A percentile compares a stretch with the other conserved stretches of the same genome.
Conservation (phyloP, 2,888 invertebrate genomes). For the Thecocarcelia acutangulata region DNA sequence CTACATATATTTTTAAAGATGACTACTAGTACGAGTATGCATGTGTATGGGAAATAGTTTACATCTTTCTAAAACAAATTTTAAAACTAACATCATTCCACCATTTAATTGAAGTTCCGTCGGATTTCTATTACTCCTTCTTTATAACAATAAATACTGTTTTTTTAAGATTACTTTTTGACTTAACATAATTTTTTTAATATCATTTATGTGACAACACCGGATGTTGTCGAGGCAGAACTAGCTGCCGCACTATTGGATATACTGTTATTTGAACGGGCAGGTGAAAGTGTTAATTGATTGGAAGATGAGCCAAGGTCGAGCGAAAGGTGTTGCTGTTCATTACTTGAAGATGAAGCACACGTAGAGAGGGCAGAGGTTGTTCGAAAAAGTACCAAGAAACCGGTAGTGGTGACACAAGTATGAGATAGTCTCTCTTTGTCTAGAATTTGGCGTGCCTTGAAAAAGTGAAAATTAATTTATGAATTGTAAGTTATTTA, state of each 20-base stretch:
- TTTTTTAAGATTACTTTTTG: slow-evolving; percentile 3
- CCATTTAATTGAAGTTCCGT: slow-evolving; percentile 27
- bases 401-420: slow-evolving; percentile 79
- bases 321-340: slow-evolving; percentile 74
- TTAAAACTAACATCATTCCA: slow-evolving; percentile 29
- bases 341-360: slow-evolving; percentile 64
- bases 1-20: background rate
- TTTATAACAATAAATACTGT: slow-evolving; percentile 63
- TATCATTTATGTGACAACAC: slow-evolving; percentile 51
- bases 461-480: background rate
- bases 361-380: slow-evolving; percentile 71
- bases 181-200: slow-evolving; percentile 5
- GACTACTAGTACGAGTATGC: no score
- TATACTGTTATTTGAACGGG: slow-evolving; percentile 77
- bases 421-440: slow-evolving; percentile 80
- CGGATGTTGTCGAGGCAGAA: slow-evolving; percentile 46
- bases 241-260: slow-evolving; percentile 64
- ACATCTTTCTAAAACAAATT: slow-evolving; percentile 33
- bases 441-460: slow-evolving; percentile 81
- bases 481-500: background rate
- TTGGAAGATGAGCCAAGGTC: slow-evolving; percentile 72
- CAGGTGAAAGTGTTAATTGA: slow-evolving; percentile 74
- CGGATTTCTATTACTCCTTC: slow-evolving; percentile 8
- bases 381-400: slow-evolving; percentile 79
- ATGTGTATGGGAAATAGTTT: no score